Evolutionary conservation across 2,113 vertebrate species (phyloP).

Genomic region (Archocentrus centrarchus): DNA sequence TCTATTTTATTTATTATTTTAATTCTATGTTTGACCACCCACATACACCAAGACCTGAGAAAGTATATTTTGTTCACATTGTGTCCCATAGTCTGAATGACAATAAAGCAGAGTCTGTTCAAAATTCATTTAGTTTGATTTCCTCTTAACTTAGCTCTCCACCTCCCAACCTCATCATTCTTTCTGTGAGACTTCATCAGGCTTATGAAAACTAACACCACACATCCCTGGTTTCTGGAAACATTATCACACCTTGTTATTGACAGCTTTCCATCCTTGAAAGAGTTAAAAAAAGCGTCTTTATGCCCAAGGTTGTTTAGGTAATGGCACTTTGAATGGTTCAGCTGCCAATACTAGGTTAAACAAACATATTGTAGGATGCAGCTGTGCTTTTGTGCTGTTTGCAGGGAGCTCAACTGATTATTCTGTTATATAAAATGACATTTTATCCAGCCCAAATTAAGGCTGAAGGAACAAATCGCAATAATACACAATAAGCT

Average conservation of each 20-base stretch:
- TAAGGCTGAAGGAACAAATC: background rate
- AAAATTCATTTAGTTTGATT: background rate
- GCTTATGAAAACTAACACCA: background rate
- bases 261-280: background rate
- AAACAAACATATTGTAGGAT: background rate
- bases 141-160: background rate
- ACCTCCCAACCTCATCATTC: background rate
- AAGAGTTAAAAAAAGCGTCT: background rate
- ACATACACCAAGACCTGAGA: too few relatives aligned
- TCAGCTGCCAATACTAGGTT: background rate
- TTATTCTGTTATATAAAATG: background rate
- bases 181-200: slow-evolving; percentile 1
- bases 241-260: background rate
- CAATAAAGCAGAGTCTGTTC: background rate
- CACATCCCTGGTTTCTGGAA: background rate
- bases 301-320: background rate
- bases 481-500: background rate
- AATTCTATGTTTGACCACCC: too few relatives aligned
- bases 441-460: background rate
- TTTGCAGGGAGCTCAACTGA: background rate
- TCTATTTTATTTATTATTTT: too few relatives aligned
- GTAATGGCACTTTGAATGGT: background rate
- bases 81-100: too few relatives aligned
- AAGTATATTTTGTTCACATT: too few relatives aligned
- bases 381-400: background rate